Evolutionary conservation across 2,113 vertebrate species (phyloP), one percentile per base, ranked within the genome.

Genomic region (Malaclemys terrapin): DNA sequence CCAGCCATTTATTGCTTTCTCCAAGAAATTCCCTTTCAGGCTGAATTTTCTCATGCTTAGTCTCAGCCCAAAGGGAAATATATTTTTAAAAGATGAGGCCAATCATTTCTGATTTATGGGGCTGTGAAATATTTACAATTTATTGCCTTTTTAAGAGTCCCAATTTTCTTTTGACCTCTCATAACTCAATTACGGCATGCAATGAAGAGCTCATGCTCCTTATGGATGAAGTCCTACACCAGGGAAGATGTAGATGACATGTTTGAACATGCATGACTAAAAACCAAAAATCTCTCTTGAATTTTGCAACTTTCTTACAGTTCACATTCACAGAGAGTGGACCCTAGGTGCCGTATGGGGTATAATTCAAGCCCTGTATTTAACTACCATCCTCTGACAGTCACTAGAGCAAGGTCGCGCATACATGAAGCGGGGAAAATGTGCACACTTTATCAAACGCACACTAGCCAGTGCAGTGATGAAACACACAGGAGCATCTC

Each of bases 31-130:
- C 83, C 54, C 78, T 95, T 47, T 91, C 52, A 86, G 79, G 38
- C 62, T 96, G 90, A 97, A 92, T 95, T 94, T 96, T 95, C 93
- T 95, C 90, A 93, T 47, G 87, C 85, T 95, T 94, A 95, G 89
- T 92, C 91, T 95, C 85, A 91, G 72, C 89, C 96, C 87, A 93
- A 94, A 95, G 87, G 91, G 81, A 59, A 93, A 82, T 10, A 80
- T 2, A 53, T 83, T 93, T 91, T 91, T 89, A 91, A 96, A 96
- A 95, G 35, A 94, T 57, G 83, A 91, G 84, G 31, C 79, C 83
- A 93, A 92, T 62, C 45, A 47, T 78, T 95, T 95, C 59, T 93
- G 69, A 93, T 95, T 84, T 93, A 91, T 72, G 57, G 14, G 4
- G 10, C 35, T 95, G 83, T 95, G 96, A 95, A 97, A 94, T 90